Evolutionary conservation across 2,113 vertebrate genomes (phyloP).

Genomic region (Oreotrochilus melanogaster): DNA sequence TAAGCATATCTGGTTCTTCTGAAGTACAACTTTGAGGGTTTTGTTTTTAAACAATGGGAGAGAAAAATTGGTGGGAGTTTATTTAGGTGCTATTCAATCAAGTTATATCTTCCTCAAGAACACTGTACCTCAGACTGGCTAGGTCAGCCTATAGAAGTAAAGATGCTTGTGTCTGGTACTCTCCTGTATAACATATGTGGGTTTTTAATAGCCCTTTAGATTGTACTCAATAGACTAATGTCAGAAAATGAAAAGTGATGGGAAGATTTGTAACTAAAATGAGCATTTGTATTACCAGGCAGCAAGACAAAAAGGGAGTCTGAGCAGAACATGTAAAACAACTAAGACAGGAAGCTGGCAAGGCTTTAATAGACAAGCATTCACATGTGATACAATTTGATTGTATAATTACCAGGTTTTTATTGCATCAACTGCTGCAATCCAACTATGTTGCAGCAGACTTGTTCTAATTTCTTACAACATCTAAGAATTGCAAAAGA

Average conservation of each 20-base stretch:
- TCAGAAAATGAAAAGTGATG: not conserved
- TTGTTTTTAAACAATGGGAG: not conserved
- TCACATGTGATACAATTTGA: not conserved
- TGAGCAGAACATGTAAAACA: not conserved
- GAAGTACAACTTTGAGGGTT: conserved; percentile 9
- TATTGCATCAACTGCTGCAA: not conserved
- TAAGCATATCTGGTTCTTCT: not conserved
- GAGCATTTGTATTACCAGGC: not conserved
- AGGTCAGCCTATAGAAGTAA: not conserved
- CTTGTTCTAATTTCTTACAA: not conserved
- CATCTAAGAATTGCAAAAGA: not conserved
- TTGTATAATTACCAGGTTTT: not conserved
- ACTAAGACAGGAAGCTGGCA: not conserved
- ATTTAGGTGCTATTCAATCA: conserved; percentile 16
- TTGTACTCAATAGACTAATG: not conserved
- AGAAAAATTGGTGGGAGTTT: not conserved
- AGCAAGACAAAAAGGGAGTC: not conserved
- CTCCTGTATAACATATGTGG: not conserved
- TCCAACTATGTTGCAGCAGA: not conserved
- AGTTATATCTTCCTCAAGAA: not conserved
- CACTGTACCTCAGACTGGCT: not conserved
- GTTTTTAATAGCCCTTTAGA: not conserved
- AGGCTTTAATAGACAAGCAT: not conserved
- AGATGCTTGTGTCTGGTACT: not conserved
- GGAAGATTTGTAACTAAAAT: not conserved